Base-by-base conservation (phyloP, 2,888 invertebrate species). In the Lottia gigantea region DNA sequence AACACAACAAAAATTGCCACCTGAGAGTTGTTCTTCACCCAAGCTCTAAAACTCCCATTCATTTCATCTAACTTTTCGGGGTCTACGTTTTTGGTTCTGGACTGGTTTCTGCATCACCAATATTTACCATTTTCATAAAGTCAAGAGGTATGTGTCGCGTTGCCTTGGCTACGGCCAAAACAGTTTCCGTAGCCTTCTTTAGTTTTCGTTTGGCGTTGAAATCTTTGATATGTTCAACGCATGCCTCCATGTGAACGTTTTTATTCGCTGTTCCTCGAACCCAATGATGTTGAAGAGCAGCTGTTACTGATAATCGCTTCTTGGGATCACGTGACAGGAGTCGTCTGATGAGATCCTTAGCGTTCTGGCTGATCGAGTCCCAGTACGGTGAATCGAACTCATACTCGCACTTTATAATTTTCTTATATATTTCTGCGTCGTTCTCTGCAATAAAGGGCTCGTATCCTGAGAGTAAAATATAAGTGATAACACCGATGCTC, bases 381-480 rank as follows among this genome's bases (percentile, higher is more conserved):
- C 88, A 88, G 78, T 82, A 86, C 0, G 84, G 84, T 0, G 81
- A 74, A 66, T 87, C 83, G 80, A 88, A 88, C 49, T 77, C 70
- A 74, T 83, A 88, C 3, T 86, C 82, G 67, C 82, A 83, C 64
- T 86, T 86, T 46, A 88, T 70, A 46, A 88, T 88, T 64, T 82
- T 85, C 70, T 85, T 86, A 78, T 82, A 88, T 81, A 86, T 84
- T n/a, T 75, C 71, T 46, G 68, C 62, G n/a, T 88, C 86, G 45
- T 78, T 78, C n/a, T 87, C 86, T 46, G 73, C 77, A 65, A 77
- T 80, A 76, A 88, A 88, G 45, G 88, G 88, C 71, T 88, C 88
- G 79, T 88, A 88, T 1, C 88, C 88, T 77, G 86, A 85, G 64
- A 87, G 74, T 87, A 88, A 74, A 66, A 88, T 88, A 75, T 86